Evolutionary conservation across 2,113 vertebrate species (phyloP).

Genomic region (Corythoichthys intestinalis): DNA sequence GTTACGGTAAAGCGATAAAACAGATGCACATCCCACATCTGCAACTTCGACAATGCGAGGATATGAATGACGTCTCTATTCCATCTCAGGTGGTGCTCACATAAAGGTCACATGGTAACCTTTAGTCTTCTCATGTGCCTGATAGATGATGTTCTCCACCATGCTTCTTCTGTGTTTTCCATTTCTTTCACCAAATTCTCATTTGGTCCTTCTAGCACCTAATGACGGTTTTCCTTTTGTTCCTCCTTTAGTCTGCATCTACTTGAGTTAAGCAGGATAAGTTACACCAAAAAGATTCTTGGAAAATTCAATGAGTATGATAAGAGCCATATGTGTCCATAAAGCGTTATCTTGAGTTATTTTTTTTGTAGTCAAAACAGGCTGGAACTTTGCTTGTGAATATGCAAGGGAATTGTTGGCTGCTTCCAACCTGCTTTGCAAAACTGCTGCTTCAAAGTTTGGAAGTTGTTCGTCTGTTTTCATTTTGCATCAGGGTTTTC

Average conservation of each 20-base stretch:
- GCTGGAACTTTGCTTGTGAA: neutral
- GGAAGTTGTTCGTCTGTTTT: neutral
- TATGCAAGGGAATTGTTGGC: constrained; percentile 10
- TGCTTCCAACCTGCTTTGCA: neutral
- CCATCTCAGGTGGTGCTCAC: constrained; percentile 38
- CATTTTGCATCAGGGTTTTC: neutral
- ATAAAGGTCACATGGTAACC: constrained; percentile 47
- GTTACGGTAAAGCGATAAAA: constrained; percentile 51
- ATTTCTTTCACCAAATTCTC: constrained; percentile 38
- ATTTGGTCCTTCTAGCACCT: constrained; percentile 14
- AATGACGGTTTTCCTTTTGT: constrained; percentile 24
- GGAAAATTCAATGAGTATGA: constrained; percentile 8
- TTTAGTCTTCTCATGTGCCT: constrained; percentile 45
- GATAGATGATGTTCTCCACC: constrained; percentile 46
- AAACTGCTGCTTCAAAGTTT: neutral
- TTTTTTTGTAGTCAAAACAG: constrained; percentile 4
- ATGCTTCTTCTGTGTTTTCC: constrained; percentile 28
- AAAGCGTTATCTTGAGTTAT: neutral
- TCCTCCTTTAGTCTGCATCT: constrained; percentile 29
- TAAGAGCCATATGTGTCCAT: constrained; percentile 21
- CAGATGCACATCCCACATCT: constrained; percentile 44
- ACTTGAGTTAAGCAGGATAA: constrained; percentile 37
- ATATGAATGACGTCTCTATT: constrained; percentile 53
- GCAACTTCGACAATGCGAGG: constrained; percentile 18
- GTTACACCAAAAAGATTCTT: constrained; percentile 9